phyloP scores from a whole-genome alignment of 23 tunicate species.

The Trididemnum miniatum region DNA sequence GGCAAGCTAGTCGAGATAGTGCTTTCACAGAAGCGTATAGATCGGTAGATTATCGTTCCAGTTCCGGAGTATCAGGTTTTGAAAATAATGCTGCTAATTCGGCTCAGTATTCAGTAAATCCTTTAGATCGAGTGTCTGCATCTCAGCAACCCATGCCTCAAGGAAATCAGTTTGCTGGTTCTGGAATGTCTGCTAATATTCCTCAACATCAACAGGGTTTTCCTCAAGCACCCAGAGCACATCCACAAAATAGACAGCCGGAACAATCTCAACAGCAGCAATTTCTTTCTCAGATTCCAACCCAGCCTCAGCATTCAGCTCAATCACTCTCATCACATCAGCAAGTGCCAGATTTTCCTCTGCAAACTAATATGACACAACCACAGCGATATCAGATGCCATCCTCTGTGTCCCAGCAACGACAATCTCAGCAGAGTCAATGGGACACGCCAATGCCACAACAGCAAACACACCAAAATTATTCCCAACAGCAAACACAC shows the following conservation, averaged over 20 bases:
- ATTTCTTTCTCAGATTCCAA: no score
- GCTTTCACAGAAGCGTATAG: not conserved
- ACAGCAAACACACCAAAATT: not conserved
- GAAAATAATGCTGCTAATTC: not conserved
- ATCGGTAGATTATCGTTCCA: not conserved
- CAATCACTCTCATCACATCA: no score
- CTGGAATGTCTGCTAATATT: not conserved
- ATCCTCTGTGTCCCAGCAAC: not conserved
- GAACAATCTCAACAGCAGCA: not conserved
- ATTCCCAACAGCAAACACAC: no score
- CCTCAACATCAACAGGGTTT: not conserved
- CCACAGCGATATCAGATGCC: no score
- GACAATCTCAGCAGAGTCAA: not conserved
- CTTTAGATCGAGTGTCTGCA: not conserved
- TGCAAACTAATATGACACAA: no score
- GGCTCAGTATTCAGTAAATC: not conserved
- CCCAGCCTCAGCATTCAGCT: no score
- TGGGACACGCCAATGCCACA: not conserved
- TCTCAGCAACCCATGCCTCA: not conserved
- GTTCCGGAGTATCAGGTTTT: not conserved
- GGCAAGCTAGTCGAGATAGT: conserved; percentile 9
- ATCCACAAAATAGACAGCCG: not conserved
- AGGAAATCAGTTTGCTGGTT: not conserved
- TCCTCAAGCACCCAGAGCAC: not conserved
- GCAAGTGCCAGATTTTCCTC: no score